A percentile compares a stretch with the other conserved stretches of the same genome.
These are phyloP conservation scores for Drosophila robusta DNA, from an alignment of 2,888 invertebrate genomes.

Conservation along the genomic window DNA sequence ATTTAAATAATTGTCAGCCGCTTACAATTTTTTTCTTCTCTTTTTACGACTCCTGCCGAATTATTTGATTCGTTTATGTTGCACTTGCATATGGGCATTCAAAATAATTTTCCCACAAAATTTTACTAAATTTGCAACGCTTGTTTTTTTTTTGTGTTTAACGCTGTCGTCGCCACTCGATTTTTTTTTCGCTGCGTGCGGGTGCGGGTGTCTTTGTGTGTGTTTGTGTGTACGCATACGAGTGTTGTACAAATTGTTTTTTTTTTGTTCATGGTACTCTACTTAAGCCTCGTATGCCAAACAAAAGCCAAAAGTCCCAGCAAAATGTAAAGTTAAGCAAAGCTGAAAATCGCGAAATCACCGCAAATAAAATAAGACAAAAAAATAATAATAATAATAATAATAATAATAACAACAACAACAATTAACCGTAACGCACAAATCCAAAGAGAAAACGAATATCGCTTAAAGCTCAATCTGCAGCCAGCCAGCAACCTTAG, in stretches of 20 bases:
- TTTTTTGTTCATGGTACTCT: conserved; percentile 36
- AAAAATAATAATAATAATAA: conserved; percentile 1
- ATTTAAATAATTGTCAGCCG: conserved; percentile 51
- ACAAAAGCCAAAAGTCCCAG: conserved; percentile 40
- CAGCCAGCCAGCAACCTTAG: conserved; percentile 19
- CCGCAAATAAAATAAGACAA: conserved; percentile 10
- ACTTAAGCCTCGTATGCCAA: conserved; percentile 44
- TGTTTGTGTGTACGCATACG: conserved; percentile 18
- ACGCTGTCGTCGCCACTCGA: conserved; percentile 38
- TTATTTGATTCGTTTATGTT: conserved; percentile 1
- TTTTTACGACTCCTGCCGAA: not conserved
- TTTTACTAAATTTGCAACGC: conserved; percentile 27
- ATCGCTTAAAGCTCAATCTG: conserved; percentile 30
- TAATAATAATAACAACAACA: conserved; percentile 2
- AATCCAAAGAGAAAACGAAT: conserved; percentile 25
- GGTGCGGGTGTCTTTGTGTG: conserved; percentile 15
- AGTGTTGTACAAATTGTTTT: conserved; percentile 33
- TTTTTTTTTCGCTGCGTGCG: conserved; percentile 42
- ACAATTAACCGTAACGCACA: conserved; percentile 38
- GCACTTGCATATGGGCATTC: conserved; percentile 2
- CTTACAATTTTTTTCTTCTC: conserved; percentile 14
- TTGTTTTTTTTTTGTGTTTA: conserved; percentile 34
- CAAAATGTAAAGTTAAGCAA: conserved; percentile 24
- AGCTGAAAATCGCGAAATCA: conserved; percentile 10
- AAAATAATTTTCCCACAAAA: conserved; percentile 8